Percentiles rank a stretch among this genome's conserved stretches.
phyloP scores from a whole-genome alignment of 1,140 invertebrate species.

The Tetramorium parvispinum region DNA sequence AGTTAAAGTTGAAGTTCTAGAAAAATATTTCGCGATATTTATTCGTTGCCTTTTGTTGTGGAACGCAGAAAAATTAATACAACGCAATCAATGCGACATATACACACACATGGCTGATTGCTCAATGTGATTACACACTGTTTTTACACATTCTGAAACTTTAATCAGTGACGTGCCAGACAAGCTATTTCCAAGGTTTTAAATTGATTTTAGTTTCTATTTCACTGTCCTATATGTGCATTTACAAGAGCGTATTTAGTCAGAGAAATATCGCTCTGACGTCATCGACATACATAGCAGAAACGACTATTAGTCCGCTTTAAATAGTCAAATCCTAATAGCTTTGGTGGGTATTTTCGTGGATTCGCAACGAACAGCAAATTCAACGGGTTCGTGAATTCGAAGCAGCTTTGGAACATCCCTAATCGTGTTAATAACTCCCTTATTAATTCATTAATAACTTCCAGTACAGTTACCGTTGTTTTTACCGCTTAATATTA shows the following conservation, averaged over 20 bases:
- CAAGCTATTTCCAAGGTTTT: conserved; percentile 10
- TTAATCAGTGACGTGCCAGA: not conserved
- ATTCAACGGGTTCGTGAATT: not conserved
- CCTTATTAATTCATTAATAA: not conserved
- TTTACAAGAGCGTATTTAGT: conserved; percentile 41
- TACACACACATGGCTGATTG: not conserved
- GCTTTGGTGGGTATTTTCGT: not conserved
- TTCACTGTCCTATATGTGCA: conserved; percentile 4
- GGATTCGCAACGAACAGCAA: not conserved
- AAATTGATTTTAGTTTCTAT: conserved; percentile 40
- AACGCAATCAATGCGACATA: not conserved
- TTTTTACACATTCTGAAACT: conserved; percentile 17
- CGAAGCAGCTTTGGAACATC: not conserved
- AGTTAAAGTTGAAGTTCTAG: not conserved
- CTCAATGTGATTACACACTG: not conserved
- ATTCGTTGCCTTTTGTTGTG: not conserved
- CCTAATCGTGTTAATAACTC: not conserved
- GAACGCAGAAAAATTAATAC: not conserved
- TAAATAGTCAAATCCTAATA: conserved; percentile 51
- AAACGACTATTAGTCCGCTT: conserved; percentile 46
- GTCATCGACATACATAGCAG: conserved; percentile 42
- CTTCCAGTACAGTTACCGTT: not conserved
- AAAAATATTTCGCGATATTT: not conserved
- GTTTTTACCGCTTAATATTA: not conserved
- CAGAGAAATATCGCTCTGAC: conserved; percentile 39